A percentile compares a stretch with the other conserved stretches of the same genome.
These are phyloP conservation scores for Bufo gargarizans DNA, from an alignment of 2,113 vertebrate genomes.

Conservation along the genomic window DNA sequence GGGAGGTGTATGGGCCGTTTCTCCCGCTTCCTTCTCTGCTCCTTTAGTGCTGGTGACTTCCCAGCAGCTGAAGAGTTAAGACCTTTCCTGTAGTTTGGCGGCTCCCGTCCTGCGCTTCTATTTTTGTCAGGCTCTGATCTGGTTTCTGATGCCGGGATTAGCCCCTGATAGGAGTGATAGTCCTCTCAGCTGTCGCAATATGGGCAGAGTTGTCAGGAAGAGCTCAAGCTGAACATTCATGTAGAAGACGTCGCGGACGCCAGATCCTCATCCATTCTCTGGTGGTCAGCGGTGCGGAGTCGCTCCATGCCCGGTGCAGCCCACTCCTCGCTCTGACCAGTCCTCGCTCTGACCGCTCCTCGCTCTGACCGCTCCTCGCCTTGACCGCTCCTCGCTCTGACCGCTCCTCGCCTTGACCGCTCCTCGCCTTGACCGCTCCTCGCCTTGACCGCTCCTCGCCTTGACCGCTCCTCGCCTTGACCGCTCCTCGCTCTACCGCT, in stretches of 20 bases:
- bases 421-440: too few relatives aligned
- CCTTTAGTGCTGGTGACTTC: not conserved
- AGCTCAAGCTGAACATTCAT: not conserved
- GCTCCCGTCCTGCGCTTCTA: not conserved
- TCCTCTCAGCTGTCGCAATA: conserved; percentile 5
- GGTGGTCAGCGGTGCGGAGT: not conserved
- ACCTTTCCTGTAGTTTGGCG: not conserved
- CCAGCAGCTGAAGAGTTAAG: conserved; percentile 16
- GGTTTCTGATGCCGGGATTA: conserved; percentile 20
- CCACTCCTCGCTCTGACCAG: too few relatives aligned
- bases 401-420: too few relatives aligned
- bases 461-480: too few relatives aligned
- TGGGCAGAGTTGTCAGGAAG: too few relatives aligned
- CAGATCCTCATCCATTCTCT: not conserved
- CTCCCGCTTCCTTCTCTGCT: not conserved
- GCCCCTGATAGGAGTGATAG: not conserved
- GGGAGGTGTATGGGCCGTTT: too few relatives aligned
- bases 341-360: too few relatives aligned
- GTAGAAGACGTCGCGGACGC: not conserved
- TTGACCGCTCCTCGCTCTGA: too few relatives aligned
- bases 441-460: too few relatives aligned
- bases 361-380: too few relatives aligned
- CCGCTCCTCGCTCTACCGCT: too few relatives aligned
- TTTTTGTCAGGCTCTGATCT: conserved; percentile 18
- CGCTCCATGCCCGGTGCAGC: too few relatives aligned